phyloP scores from a whole-genome alignment of 2,888 invertebrate species.

The Ctenicera cuprea region DNA sequence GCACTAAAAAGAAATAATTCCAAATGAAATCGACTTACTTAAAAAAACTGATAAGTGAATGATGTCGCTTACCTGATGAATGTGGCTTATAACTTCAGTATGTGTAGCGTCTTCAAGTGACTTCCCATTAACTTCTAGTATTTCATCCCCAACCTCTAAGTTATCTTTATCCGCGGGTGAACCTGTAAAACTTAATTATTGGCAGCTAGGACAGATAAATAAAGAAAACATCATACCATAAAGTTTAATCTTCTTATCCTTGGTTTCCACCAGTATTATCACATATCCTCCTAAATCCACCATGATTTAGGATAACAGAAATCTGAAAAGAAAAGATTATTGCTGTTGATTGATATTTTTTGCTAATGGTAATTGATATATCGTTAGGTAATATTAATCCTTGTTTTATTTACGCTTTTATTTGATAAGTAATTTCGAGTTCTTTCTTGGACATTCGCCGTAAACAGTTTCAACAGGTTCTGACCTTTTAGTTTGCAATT shows the following conservation, averaged over 20 bases:
- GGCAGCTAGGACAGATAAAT: not conserved
- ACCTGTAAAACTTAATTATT: slow-evolving; percentile 73
- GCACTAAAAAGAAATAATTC: slow-evolving; percentile 82
- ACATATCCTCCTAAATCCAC: slow-evolving; percentile 97
- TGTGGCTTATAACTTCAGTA: slow-evolving; percentile 94
- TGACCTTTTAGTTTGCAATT: not conserved
- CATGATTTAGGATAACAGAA: slow-evolving; percentile 71
- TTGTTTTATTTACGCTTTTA: not conserved
- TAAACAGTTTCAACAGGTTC: slow-evolving; percentile 8
- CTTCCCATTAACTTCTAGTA: slow-evolving; percentile 97
- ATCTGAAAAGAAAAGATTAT: slow-evolving; percentile 39
- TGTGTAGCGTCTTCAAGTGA: slow-evolving; percentile 93
- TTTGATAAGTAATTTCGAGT: not conserved
- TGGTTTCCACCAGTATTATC: slow-evolving; percentile 94
- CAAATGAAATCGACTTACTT: not conserved
- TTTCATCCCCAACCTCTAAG: slow-evolving; percentile 97
- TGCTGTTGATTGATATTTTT: not conserved
- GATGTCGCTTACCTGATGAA: slow-evolving; percentile 86
- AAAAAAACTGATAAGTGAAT: slow-evolving; percentile 14
- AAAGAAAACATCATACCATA: slow-evolving; percentile 81
- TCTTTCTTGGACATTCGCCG: slow-evolving; percentile 13
- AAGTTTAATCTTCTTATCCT: slow-evolving; percentile 94
- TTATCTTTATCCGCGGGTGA: slow-evolving; percentile 95
- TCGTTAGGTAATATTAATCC: not conserved
- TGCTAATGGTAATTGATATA: not conserved